These are phyloP conservation scores for Amblyopsis rosae DNA, from an alignment of 2,113 vertebrate species.

Conservation along the genomic window DNA sequence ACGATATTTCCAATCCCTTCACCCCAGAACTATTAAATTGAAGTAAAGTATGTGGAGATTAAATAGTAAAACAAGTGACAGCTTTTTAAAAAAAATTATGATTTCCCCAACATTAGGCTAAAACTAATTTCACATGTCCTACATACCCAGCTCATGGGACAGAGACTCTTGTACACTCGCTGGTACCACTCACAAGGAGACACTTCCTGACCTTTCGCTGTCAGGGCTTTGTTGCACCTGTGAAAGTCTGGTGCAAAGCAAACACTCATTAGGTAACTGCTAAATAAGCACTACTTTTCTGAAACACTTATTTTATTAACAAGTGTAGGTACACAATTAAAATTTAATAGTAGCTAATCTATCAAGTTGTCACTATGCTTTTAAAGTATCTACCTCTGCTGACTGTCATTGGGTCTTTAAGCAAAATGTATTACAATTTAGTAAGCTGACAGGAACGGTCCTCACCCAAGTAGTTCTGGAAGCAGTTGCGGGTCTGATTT, in stretches of 20 bases:
- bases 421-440: neutral
- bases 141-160: constrained; percentile 73
- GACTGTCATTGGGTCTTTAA: neutral
- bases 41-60: neutral
- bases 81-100: neutral
- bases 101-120: neutral
- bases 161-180: constrained; percentile 75
- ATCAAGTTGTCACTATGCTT: no score
- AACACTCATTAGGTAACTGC: neutral
- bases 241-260: constrained; percentile 67
- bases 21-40: no score
- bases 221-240: constrained; percentile 81
- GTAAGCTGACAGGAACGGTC: neutral
- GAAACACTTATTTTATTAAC: no score
- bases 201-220: constrained; percentile 70
- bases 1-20: no score
- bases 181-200: constrained; percentile 78
- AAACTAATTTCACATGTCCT: neutral
- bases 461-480: constrained; percentile 83
- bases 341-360: no score
- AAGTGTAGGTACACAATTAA: no score
- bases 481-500: constrained; percentile 85
- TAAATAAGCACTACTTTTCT: no score
- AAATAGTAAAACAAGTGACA: neutral
- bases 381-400: neutral